Evolutionary conservation across 2,113 vertebrate genomes (phyloP).

Genomic region (Lasiurus borealis): DNA sequence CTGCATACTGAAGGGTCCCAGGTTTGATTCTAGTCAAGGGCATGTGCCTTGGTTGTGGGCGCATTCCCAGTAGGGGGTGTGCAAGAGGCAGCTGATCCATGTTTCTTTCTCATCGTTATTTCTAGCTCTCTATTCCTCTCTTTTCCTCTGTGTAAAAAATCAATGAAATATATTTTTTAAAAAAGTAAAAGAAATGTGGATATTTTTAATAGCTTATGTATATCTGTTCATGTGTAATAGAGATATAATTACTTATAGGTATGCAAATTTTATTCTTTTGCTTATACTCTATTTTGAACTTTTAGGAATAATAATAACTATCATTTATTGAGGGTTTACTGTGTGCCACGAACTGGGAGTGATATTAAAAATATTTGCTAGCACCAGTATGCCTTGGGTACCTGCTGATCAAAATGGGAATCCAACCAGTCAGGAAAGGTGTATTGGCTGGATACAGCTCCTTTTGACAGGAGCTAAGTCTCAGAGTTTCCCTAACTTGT

Average conservation of each 20-base stretch:
- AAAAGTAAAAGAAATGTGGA: background rate
- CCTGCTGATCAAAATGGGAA: background rate
- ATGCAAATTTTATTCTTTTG: slow-evolving; percentile 53
- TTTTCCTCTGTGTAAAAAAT: too few species aligned
- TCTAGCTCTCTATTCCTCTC: too few species aligned
- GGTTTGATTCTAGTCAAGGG: too few species aligned
- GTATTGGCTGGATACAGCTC: background rate
- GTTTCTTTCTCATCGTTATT: too few species aligned
- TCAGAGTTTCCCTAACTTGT: background rate
- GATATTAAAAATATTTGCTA: slow-evolving; percentile 33
- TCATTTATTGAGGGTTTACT: slow-evolving; percentile 4
- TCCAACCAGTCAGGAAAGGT: background rate
- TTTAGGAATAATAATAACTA: too few species aligned
- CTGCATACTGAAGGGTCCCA: too few species aligned
- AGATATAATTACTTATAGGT: slow-evolving; percentile 26
- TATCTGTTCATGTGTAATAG: background rate
- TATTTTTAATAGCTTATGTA: background rate
- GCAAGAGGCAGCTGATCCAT: too few species aligned
- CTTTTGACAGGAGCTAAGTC: slow-evolving; percentile 19
- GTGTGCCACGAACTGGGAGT: background rate
- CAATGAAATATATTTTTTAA: too few species aligned
- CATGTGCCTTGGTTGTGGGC: too few species aligned
- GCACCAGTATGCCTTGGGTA: background rate
- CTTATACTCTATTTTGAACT: slow-evolving; percentile 52
- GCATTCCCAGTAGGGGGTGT: too few species aligned